Evolutionary conservation across 2,797 vertebrate species (phyloP).

Genomic region (Cossypha polioptera): DNA sequence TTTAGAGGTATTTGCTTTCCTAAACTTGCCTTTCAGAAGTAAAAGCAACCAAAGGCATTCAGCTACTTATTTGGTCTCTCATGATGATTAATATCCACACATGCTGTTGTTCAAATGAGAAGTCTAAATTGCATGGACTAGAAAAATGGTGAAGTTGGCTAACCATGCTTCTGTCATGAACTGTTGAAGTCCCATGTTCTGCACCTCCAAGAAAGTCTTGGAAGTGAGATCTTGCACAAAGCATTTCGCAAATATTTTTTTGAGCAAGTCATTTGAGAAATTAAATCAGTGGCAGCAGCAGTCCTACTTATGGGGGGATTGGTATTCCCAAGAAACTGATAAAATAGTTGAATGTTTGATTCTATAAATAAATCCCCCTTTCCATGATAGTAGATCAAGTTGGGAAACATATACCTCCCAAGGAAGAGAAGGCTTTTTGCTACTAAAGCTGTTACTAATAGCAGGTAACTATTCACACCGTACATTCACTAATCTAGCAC

Average conservation of each 20-base stretch:
- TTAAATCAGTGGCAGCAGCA: not conserved
- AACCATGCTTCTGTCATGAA: not conserved
- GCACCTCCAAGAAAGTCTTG: not conserved
- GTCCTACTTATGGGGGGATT: not conserved
- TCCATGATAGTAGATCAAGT: not conserved
- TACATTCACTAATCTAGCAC: fast-evolving
- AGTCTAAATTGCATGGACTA: not conserved
- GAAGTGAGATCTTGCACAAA: not conserved
- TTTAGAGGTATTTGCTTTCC: not conserved
- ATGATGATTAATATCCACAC: not conserved
- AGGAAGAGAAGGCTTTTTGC: not conserved
- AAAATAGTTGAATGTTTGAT: not conserved
- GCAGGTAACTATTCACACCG: not conserved
- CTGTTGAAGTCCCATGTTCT: not conserved
- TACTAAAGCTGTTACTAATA: not conserved
- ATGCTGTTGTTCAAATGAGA: not conserved
- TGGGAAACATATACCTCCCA: not conserved
- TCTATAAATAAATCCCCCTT: not conserved
- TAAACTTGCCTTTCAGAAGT: not conserved
- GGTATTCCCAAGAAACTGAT: not conserved
- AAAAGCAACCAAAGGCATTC: not conserved
- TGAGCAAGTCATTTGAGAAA: not conserved
- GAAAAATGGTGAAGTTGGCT: not conserved
- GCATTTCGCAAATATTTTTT: not conserved
- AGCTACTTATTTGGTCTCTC: not conserved